Evolutionary conservation across 2,888 invertebrate species (phyloP).

Genomic region (Nomada lathburiana): DNA sequence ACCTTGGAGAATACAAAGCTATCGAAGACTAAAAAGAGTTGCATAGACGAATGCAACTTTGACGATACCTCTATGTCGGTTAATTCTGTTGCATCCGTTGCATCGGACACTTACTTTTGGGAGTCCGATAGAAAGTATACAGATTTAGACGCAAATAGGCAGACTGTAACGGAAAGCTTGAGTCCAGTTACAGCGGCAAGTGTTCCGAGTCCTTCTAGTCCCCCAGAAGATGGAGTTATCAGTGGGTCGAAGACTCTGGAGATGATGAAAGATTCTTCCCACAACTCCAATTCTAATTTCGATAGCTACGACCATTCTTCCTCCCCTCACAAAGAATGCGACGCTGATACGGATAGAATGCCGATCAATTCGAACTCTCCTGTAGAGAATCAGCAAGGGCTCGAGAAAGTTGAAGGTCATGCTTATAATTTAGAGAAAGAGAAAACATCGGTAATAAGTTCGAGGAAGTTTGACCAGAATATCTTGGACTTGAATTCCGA

Average conservation of each 20-base stretch:
- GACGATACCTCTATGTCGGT: slow-evolving; percentile 79
- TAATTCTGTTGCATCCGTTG: slow-evolving; percentile 75
- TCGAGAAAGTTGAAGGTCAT: slow-evolving; percentile 34
- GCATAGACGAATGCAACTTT: slow-evolving; percentile 81
- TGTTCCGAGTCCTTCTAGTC: slow-evolving; percentile 83
- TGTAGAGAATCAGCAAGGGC: slow-evolving; percentile 30
- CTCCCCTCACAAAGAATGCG: slow-evolving; percentile 14
- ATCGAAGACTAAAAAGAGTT: slow-evolving; percentile 86
- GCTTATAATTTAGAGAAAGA: slow-evolving; percentile 25
- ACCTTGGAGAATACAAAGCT: slow-evolving; percentile 63
- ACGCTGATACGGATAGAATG: slow-evolving; percentile 39
- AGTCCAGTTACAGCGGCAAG: slow-evolving; percentile 82
- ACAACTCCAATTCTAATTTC: slow-evolving; percentile 36
- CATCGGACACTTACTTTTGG: slow-evolving; percentile 80
- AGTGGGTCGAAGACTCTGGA: slow-evolving; percentile 81
- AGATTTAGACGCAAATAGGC: slow-evolving; percentile 75
- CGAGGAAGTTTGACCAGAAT: slow-evolving; percentile 52
- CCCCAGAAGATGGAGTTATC: slow-evolving; percentile 80
- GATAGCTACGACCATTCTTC: slow-evolving; percentile 30
- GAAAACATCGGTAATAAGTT: slow-evolving; percentile 21
- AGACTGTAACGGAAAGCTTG: slow-evolving; percentile 75
- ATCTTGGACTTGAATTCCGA: slow-evolving; percentile 42
- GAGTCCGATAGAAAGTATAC: slow-evolving; percentile 80
- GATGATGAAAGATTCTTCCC: slow-evolving; percentile 78
- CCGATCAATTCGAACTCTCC: slow-evolving; percentile 17